Percentiles rank a stretch among this genome's conserved stretches.
These are phyloP conservation scores for Brienomyrus brachyistius DNA, from an alignment of 2,113 vertebrate genomes.

Conservation along the genomic window DNA sequence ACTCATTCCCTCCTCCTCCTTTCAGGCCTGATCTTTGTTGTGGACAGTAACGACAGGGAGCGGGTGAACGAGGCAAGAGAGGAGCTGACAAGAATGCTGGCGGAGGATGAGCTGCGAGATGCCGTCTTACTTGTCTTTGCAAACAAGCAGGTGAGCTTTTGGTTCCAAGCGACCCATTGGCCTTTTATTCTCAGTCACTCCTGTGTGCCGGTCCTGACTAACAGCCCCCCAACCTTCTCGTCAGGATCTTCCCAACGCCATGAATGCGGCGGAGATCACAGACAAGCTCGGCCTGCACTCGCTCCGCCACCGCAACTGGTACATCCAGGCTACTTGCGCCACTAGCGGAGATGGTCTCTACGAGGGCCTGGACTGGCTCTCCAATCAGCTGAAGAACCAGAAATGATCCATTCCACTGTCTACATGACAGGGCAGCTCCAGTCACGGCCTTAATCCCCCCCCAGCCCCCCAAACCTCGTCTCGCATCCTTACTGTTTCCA, in stretches of 20 bases:
- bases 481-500: conserved; percentile 35
- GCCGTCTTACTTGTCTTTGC: conserved; percentile 74
- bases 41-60: conserved; percentile 80
- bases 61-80: conserved; percentile 72
- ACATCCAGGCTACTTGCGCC: conserved; percentile 78
- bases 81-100: conserved; percentile 69
- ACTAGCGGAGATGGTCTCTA: conserved; percentile 74
- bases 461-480: conserved; percentile 35
- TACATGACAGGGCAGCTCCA: conserved; percentile 41
- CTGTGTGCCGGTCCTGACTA: not conserved
- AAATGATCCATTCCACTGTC: conserved; percentile 73
- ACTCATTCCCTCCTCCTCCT: not conserved
- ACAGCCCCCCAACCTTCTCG: not conserved
- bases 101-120: conserved; percentile 73
- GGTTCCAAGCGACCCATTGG: not conserved
- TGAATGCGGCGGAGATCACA: conserved; percentile 78
- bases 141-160: conserved; percentile 72
- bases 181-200: not conserved
- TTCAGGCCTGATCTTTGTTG: conserved; percentile 72
- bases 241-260: conserved; percentile 76
- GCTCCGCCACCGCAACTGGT: conserved; percentile 71
- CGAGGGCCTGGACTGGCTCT: conserved; percentile 76
- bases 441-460: conserved; percentile 50
- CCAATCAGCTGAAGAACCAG: conserved; percentile 74
- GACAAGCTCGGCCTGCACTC: conserved; percentile 74